Conservation (phyloP, 2,888 invertebrate genomes). For the Bellardia pandia region DNA sequence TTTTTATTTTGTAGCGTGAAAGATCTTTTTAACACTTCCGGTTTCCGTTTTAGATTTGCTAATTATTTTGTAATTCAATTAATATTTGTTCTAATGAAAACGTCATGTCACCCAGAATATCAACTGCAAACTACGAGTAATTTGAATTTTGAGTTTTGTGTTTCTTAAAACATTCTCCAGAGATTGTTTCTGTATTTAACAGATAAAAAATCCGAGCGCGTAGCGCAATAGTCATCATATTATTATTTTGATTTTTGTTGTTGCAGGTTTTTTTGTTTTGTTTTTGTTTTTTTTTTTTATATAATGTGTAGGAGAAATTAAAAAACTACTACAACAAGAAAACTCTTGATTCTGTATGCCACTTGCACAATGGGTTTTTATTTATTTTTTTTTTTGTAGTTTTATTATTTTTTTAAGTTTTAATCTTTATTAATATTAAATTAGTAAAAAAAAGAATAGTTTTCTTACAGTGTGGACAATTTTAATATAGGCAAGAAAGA, state of each 20-base stretch:
- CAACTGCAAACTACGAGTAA: conserved; percentile 57
- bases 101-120: conserved; percentile 67
- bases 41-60: conserved; percentile 58
- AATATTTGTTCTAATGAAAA: conserved; percentile 21
- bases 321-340: conserved; percentile 6
- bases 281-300: conserved; percentile 42
- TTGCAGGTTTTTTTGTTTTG: conserved; percentile 24
- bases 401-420: conserved; percentile 35
- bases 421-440: conserved; percentile 54
- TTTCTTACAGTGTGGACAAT: neutral
- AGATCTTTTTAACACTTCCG: conserved; percentile 51
- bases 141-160: conserved; percentile 49
- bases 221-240: conserved; percentile 46
- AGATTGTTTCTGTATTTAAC: conserved; percentile 52
- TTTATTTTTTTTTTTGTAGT: conserved; percentile 39
- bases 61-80: conserved; percentile 14
- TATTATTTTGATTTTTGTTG: conserved; percentile 12
- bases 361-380: conserved; percentile 40
- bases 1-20: neutral
- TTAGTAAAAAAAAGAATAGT: conserved; percentile 6
- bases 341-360: conserved; percentile 19
- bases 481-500: neutral
- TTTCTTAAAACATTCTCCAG: conserved; percentile 52
- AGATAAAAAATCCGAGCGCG: conserved; percentile 58
- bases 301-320: conserved; percentile 56